Percentiles rank a stretch among this genome's conserved stretches.
Conservation (phyloP, 2,888 invertebrate genomes). For the Strigamia crassipes region DNA sequence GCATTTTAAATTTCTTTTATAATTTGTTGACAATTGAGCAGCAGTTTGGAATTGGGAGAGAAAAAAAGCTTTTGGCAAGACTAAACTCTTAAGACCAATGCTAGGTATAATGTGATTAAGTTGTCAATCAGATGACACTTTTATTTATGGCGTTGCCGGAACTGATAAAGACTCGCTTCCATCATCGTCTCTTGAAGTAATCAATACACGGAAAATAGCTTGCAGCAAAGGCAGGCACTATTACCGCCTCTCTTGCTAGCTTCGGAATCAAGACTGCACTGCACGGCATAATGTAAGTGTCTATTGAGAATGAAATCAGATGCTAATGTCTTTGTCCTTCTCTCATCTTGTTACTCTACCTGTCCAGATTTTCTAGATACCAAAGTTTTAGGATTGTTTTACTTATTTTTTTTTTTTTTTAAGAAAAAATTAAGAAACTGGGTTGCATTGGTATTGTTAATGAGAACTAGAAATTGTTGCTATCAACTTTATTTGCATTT, state of each 20-base stretch:
- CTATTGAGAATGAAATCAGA: conserved; percentile 5
- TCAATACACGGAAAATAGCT: conserved; percentile 21
- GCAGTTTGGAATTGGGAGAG: neutral
- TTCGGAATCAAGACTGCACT: neutral
- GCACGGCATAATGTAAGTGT: conserved; percentile 21
- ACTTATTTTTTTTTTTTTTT: neutral
- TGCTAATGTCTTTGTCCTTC: conserved; percentile 21
- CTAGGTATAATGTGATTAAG: conserved; percentile 16
- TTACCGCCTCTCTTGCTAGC: conserved; percentile 2
- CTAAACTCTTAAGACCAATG: conserved; percentile 16
- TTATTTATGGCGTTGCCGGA: conserved; percentile 21
- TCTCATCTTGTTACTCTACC: neutral
- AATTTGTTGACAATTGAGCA: conserved; percentile 10
- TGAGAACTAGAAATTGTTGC: too few relatives aligned
- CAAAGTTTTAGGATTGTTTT: neutral
- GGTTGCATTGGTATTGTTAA: too few relatives aligned
- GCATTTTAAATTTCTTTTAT: neutral
- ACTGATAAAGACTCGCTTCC: conserved; percentile 21
- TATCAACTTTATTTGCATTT: too few relatives aligned
- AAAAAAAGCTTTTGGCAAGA: neutral
- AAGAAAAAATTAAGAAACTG: neutral
- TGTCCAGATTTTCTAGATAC: neutral
- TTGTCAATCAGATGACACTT: conserved; percentile 21
- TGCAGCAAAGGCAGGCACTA: conserved; percentile 16
- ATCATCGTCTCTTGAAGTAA: conserved; percentile 21